phyloP scores from a whole-genome alignment of 2,797 vertebrate genomes.

The Falco columbarius region DNA sequence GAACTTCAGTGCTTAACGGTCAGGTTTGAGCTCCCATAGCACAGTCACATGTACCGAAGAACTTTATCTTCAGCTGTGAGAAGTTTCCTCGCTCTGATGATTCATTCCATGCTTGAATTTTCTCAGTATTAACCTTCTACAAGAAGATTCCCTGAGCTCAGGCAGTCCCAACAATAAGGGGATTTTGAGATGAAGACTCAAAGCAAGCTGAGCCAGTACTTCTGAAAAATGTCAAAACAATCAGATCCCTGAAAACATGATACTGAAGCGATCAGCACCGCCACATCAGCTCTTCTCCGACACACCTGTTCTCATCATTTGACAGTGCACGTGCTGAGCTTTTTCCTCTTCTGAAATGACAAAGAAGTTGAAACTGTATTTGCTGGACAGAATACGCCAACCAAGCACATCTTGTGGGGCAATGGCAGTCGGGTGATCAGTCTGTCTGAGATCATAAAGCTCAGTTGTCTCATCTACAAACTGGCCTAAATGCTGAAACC shows the following conservation, averaged over 20 bases:
- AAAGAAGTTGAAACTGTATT: not conserved
- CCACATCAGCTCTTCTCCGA: not conserved
- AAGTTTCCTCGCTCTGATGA: not conserved
- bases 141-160: not conserved
- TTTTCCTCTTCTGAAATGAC: not conserved
- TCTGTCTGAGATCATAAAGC: not conserved
- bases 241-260: not conserved
- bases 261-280: not conserved
- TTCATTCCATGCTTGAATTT: not conserved
- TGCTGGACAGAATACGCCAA: not conserved
- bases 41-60: not conserved
- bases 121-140: not conserved
- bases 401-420: not conserved
- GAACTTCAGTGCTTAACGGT: not conserved
- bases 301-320: not conserved
- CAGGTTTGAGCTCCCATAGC: not conserved
- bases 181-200: not conserved
- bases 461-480: not conserved
- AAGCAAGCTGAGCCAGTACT: not conserved
- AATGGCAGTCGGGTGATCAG: rapidly evolving
- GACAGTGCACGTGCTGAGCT: not conserved
- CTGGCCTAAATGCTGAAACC: not conserved
- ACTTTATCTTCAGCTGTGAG: not conserved
- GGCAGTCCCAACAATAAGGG: not conserved
- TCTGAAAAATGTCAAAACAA: not conserved